phyloP scores from a whole-genome alignment of 2,797 vertebrate genomes.

The Phataginus tricuspis region DNA sequence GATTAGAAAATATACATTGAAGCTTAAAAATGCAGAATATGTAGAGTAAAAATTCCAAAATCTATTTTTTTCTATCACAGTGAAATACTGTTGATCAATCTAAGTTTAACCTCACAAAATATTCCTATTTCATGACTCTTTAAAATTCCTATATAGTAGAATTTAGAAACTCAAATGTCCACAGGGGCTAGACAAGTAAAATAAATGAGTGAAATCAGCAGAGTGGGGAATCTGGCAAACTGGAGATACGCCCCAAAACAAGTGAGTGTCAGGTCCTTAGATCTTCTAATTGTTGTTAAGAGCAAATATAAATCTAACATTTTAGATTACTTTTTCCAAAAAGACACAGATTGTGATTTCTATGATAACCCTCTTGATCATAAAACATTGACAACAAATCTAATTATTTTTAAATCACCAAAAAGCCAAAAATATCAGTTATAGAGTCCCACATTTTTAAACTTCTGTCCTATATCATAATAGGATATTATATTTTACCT shows the following conservation, averaged over 20 bases:
- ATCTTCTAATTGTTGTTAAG: not conserved
- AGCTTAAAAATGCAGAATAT: not conserved
- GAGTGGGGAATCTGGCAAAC: not conserved
- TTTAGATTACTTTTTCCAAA: conserved; percentile 4
- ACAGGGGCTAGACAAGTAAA: not conserved
- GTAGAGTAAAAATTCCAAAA: not conserved
- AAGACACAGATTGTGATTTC: not conserved
- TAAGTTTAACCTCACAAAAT: not conserved
- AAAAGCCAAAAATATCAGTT: not conserved
- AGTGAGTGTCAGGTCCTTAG: not conserved
- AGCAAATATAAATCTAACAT: not conserved
- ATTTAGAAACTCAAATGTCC: not conserved
- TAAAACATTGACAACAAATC: not conserved
- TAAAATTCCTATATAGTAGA: not conserved
- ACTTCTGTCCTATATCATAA: not conserved
- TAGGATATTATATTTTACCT: not conserved
- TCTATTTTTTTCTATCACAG: no score
- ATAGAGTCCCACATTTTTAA: not conserved
- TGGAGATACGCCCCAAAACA: not conserved
- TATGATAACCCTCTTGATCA: not conserved
- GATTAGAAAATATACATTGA: not conserved
- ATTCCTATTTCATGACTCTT: not conserved
- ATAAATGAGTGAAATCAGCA: not conserved
- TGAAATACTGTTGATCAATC: not conserved
- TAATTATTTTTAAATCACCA: not conserved